Base-by-base conservation (phyloP, 2,797 vertebrate genomes). In the Nannoperca australis region DNA sequence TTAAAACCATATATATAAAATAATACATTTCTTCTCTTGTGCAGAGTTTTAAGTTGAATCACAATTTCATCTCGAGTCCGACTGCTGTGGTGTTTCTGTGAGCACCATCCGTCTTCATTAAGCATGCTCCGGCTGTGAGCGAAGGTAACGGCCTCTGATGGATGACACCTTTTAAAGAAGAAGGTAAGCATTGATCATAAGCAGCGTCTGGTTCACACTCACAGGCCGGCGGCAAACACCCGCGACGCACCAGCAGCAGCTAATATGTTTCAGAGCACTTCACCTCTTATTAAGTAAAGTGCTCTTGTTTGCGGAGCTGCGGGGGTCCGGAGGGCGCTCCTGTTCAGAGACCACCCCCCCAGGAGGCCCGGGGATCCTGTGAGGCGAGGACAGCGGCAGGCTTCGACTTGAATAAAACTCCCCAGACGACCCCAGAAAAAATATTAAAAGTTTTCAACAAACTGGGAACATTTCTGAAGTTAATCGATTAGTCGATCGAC, bases 91-190 rank as follows among this genome's bases (percentile, higher is more conserved):
- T 20, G 63, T 22, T 32, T 56, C 14, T 20, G n/a, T 30, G 22
- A 56, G 38, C 3, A 61, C 30, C 79, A 83, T 89, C 83, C 12
- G 74, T 87, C 84, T 88, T 85, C 79, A 81, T 90, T 82, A 85
- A 49, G 30, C 44, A 22, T 13, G 55, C 64, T 70, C 53, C 9
- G 69, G 72, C 75, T 79, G 54, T 54, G 79, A 77, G 79, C 73
- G 59, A 17, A 72, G 71, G 56, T 85, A 89, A 84, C 87, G 14
- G 82, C 74, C 70, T 67, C 74, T 91, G 91, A 94, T 93, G 83
- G 89, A 93, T 91, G 89, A 68, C 87, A 85, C 86, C 85, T 92
- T 89, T 88, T n/a, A n/a, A n/a, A n/a, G n/a, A 34, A 90, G 89
- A 88, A 90, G 71, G 78, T 84, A 81, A 85, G 83, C 81, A 75